Percentiles rank a stretch among this genome's conserved stretches.
These are phyloP conservation scores for Melanerpes formicivorus DNA, from an alignment of 2,113 vertebrate genomes.

Conservation along the genomic window DNA sequence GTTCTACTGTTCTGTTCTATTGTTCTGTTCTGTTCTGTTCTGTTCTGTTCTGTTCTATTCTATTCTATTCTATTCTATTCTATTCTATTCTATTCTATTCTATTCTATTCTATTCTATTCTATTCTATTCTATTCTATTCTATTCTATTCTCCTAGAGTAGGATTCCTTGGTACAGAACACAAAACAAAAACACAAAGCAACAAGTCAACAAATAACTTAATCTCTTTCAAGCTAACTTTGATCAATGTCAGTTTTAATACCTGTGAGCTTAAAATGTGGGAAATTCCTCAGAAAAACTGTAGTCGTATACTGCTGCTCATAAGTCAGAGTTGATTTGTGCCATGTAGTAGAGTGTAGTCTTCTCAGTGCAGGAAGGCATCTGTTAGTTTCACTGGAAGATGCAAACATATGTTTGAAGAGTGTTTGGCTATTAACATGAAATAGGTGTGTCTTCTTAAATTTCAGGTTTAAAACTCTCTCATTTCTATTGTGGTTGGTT, in stretches of 20 bases:
- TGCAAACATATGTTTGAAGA: not conserved
- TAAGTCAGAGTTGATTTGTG: not conserved
- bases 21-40: no score
- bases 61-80: no score
- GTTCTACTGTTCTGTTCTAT: no score
- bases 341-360: not conserved
- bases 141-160: not conserved
- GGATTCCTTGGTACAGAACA: not conserved
- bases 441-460: not conserved
- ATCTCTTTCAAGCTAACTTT: not conserved
- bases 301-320: not conserved
- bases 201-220: not conserved
- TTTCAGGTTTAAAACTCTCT: not conserved
- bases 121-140: no score
- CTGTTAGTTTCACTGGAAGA: not conserved
- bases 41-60: no score
- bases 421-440: not conserved
- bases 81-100: no score
- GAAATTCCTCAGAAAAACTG: not conserved
- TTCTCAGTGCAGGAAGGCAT: not conserved
- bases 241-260: not conserved
- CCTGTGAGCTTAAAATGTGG: not conserved
- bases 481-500: not conserved
- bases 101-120: no score
- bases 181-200: not conserved